Conservation (phyloP, 2,797 vertebrate genomes). For the Gallinago nigripennis region DNA sequence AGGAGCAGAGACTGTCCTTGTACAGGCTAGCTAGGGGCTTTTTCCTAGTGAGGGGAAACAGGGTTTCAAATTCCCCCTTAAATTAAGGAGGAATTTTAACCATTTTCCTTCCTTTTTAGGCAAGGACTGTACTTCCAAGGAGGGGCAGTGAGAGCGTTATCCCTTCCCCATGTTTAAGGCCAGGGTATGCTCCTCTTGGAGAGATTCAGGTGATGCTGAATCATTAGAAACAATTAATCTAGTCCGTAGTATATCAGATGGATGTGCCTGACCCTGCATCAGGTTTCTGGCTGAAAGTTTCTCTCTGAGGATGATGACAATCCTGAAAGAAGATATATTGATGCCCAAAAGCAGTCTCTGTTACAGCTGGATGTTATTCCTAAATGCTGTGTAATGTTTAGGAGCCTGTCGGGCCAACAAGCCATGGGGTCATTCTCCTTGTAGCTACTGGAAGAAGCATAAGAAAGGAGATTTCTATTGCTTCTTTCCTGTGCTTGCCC, state of each 20-base stretch:
- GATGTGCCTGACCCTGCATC: background rate
- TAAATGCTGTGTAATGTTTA: background rate
- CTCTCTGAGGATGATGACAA: background rate
- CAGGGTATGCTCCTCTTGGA: background rate
- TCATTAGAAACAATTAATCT: background rate
- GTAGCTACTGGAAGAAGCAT: background rate
- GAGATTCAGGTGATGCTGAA: background rate
- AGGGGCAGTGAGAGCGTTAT: background rate
- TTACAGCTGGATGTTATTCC: background rate
- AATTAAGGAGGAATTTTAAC: background rate
- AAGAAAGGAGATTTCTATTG: background rate
- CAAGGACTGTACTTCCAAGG: background rate
- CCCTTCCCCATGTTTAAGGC: background rate
- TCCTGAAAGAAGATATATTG: background rate
- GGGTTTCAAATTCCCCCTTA: background rate
- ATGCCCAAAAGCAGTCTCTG: background rate
- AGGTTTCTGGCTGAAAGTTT: background rate
- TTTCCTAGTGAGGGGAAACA: background rate
- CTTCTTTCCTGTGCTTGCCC: background rate
- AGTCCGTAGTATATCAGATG: background rate
- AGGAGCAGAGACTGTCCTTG: background rate
- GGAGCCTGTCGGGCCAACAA: background rate
- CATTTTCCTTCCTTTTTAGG: background rate
- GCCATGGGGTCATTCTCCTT: rapidly evolving
- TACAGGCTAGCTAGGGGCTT: background rate